Base-by-base conservation (phyloP, 2,113 vertebrate species). In the Pungitius pungitius region DNA sequence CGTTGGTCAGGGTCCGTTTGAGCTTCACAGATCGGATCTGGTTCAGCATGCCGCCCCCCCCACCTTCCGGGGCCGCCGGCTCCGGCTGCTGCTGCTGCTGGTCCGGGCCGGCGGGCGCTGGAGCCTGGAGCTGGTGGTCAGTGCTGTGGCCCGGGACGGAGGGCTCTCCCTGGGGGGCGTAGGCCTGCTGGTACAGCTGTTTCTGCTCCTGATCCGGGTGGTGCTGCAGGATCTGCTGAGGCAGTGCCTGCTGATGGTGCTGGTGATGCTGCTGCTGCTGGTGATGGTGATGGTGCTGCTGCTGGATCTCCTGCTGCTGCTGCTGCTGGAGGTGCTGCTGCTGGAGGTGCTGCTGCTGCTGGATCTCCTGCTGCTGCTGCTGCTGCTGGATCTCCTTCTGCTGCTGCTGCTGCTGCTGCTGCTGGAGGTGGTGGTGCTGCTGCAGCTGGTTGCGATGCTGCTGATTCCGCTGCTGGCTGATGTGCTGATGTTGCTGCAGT, bases 1-100 rank as follows among this genome's bases (percentile, higher is more conserved):
- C 94, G 15, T 94, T 87, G 79, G 94, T 94, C 7, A 91, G 10
- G 17, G 94, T 94, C 84, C 89, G 76, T 66, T 88, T 87, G 14
- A 95, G 93, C 69, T 77, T 92, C 0, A 95, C 93, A 5, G 81
- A 81, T 20, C 88, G 89, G 69, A 95, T 93, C 83, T 93, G 88
- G 11, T 42, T 90, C 67, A 92, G 69, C 93, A 95, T 93, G 59
- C 68, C 55, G 59, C 68, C 55, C 69, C 80, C 77, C 1, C 69
- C 43, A 1, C 70, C 45, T 1, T 63, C 73, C 17, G 68, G 72
- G 18, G 14, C 18, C 49, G 2, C 20, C 18, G 51, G 72, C 42
- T 68, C 59, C 7, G 11, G 65, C 14, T 17, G 73, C 37, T 40
- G 2, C 39, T 15, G 40, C 13, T 43, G 14, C 24, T 71, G 85